Evolutionary conservation across 2,797 vertebrate genomes (phyloP).

Genomic region (Micropoecilia bifurca): DNA sequence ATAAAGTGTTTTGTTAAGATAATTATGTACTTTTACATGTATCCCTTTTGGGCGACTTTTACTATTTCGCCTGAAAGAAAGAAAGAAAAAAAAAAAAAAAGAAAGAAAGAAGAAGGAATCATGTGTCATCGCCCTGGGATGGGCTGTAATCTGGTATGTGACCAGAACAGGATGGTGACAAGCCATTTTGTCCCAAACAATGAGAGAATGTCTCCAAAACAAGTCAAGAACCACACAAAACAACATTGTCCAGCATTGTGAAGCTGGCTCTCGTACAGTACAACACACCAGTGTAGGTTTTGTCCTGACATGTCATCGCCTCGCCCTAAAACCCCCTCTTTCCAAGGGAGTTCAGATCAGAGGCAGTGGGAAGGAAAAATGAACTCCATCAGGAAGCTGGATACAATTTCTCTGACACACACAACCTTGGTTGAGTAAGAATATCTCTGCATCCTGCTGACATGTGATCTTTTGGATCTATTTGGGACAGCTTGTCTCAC

Average conservation of each 20-base stretch:
- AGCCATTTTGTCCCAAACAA: neutral
- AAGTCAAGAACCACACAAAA: neutral
- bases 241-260: slow-evolving; percentile 20
- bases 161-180: slow-evolving; percentile 12
- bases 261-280: slow-evolving; percentile 28
- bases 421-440: slow-evolving; percentile 83
- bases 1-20: slow-evolving; percentile 33
- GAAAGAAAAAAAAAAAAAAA: neutral
- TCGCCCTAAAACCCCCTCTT: slow-evolving; percentile 57
- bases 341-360: slow-evolving; percentile 44
- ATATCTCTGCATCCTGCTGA: slow-evolving; percentile 85
- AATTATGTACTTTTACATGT: too few species aligned
- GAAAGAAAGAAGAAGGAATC: neutral
- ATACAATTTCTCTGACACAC: slow-evolving; percentile 86
- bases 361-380: slow-evolving; percentile 75
- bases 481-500: slow-evolving; percentile 80
- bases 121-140: slow-evolving; percentile 3
- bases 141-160: slow-evolving; percentile 4
- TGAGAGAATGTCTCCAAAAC: neutral
- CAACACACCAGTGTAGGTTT: slow-evolving; percentile 50
- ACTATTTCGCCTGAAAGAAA: too few species aligned
- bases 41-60: too few species aligned
- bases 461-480: slow-evolving; percentile 84
- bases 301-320: slow-evolving; percentile 56
- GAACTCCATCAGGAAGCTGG: slow-evolving; percentile 84